Conservation (phyloP, 2,113 vertebrate species). For the Lasiurus borealis region DNA sequence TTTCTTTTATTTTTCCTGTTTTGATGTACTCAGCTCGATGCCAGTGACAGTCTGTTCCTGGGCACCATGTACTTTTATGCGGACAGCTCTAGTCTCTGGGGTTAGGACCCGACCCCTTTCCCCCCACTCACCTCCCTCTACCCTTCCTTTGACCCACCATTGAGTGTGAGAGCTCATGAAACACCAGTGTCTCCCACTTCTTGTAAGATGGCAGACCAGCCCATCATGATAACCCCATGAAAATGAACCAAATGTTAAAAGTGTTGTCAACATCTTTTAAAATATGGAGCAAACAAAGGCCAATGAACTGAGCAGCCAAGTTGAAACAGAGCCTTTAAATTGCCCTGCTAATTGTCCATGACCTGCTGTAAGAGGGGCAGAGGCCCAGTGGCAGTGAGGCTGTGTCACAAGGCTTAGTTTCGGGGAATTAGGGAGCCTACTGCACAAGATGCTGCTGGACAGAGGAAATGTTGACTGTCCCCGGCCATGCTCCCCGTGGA, state of each 20-base stretch:
- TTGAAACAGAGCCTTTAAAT: neutral
- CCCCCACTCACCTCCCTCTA: accelerated
- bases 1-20: neutral
- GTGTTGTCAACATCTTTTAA: neutral
- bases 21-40: neutral
- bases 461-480: neutral
- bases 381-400: neutral
- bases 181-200: neutral
- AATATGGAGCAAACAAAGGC: neutral
- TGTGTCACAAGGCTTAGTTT: neutral
- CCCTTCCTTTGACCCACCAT: neutral
- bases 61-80: neutral
- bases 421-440: neutral
- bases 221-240: neutral
- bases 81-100: neutral
- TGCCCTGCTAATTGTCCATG: neutral
- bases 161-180: accelerated
- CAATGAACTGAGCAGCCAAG: accelerated
- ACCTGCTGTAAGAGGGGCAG: neutral
- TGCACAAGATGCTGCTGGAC: accelerated
- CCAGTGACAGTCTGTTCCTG: neutral
- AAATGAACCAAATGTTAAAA: neutral
- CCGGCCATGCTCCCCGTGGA: accelerated
- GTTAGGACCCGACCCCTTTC: accelerated
- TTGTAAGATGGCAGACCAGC: neutral